These are phyloP conservation scores for Ammodytes dubius DNA, from an alignment of 2,113 vertebrate genomes.

Conservation along the genomic window DNA sequence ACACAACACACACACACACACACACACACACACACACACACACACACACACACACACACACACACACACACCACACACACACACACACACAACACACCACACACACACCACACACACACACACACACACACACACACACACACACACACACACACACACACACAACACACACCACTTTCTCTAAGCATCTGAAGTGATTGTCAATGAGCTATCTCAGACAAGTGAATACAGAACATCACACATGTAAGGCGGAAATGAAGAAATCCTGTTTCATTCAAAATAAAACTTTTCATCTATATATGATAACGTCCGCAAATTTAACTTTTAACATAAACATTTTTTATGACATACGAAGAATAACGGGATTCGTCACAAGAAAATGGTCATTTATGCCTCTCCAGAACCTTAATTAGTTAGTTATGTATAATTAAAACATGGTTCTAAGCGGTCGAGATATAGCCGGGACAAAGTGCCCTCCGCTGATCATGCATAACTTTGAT, in stretches of 20 bases:
- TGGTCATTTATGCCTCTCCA: neutral
- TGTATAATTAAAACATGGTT: slow-evolving; percentile 17
- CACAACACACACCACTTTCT: no score
- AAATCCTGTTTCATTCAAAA: neutral
- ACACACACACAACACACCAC: no score
- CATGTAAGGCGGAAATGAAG: slow-evolving; percentile 3
- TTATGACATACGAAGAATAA: neutral
- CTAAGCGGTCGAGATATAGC: slow-evolving; percentile 11
- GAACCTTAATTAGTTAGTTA: slow-evolving; percentile 1
- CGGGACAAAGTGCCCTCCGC: slow-evolving; percentile 11
- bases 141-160: no score
- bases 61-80: no score
- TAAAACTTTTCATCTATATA: slow-evolving; percentile 5
- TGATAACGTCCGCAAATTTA: slow-evolving; percentile 4
- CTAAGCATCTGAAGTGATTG: neutral
- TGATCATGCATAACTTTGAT: slow-evolving; percentile 71
- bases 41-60: no score
- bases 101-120: no score
- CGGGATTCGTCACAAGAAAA: neutral
- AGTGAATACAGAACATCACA: neutral
- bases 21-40: no score
- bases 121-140: no score
- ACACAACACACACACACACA: no score
- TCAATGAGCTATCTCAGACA: neutral
- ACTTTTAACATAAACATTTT: neutral